A percentile compares a stretch with the other conserved stretches of the same genome.
phyloP scores from a whole-genome alignment of 1,140 invertebrate species.

The Drosophila pachea region DNA sequence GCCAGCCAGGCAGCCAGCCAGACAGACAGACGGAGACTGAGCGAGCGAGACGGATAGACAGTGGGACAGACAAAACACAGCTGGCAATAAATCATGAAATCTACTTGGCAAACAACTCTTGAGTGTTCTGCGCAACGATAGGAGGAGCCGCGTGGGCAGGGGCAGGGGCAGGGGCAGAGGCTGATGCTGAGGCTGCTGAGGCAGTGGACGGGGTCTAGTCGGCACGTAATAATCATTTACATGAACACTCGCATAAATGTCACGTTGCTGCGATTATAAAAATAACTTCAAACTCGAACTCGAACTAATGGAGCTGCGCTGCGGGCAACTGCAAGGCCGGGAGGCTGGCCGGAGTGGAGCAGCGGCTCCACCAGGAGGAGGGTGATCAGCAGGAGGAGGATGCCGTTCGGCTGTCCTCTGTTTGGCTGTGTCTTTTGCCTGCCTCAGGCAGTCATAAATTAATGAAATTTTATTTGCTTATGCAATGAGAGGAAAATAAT shows the following conservation, averaged over 20 bases:
- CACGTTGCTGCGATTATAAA: slow-evolving; percentile 74
- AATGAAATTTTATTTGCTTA: slow-evolving; percentile 77
- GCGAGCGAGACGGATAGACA: slow-evolving; percentile 8
- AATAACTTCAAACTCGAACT: slow-evolving; percentile 69
- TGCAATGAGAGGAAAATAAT: slow-evolving; percentile 70
- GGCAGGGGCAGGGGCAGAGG: too few relatives aligned
- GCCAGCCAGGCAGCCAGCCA: slow-evolving; percentile 15
- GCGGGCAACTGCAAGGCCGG: too few relatives aligned
- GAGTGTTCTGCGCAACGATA: background rate
- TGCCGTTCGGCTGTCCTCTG: slow-evolving; percentile 20
- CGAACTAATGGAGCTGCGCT: slow-evolving; percentile 41
- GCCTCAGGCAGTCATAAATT: slow-evolving; percentile 72
- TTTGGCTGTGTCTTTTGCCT: slow-evolving; percentile 23
- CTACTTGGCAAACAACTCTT: slow-evolving; percentile 60
- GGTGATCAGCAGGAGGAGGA: too few relatives aligned
- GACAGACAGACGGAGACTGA: slow-evolving; percentile 2
- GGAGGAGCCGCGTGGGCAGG: background rate
- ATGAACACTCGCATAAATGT: slow-evolving; percentile 77
- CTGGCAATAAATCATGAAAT: slow-evolving; percentile 74
- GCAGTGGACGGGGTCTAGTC: slow-evolving; percentile 31
- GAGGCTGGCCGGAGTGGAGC: background rate
- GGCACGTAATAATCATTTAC: slow-evolving; percentile 77
- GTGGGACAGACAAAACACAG: slow-evolving; percentile 37
- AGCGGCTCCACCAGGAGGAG: background rate
- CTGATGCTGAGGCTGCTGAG: too few relatives aligned